A percentile compares a stretch with the other conserved stretches of the same genome.
These are phyloP conservation scores for Cephonodes hylas DNA, from an alignment of 2,888 invertebrate genomes.

Conservation along the genomic window DNA sequence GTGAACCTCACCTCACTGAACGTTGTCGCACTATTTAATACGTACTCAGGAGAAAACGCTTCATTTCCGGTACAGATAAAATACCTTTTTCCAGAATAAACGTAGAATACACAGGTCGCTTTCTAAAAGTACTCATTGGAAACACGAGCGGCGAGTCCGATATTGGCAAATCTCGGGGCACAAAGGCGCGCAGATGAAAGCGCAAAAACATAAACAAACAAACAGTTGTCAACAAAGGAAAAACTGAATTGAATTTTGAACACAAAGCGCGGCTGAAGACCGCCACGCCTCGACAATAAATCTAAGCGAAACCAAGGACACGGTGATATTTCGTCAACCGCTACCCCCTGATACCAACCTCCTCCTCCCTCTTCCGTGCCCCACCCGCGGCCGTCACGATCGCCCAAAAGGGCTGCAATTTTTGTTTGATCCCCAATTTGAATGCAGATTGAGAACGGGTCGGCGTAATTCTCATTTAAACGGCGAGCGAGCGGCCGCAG, in stretches of 20 bases:
- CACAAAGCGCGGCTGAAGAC: slow-evolving; percentile 24
- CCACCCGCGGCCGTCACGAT: background rate
- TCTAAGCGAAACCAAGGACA: slow-evolving; percentile 26
- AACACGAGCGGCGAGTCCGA: background rate
- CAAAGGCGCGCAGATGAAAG: background rate
- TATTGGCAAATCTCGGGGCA: background rate
- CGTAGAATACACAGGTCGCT: background rate
- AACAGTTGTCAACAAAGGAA: slow-evolving; percentile 27
- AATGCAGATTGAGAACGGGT: slow-evolving; percentile 47
- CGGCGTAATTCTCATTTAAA: slow-evolving; percentile 51
- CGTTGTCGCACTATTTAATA: background rate
- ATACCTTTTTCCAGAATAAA: background rate
- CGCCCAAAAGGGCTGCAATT: slow-evolving; percentile 27
- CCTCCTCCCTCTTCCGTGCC: background rate
- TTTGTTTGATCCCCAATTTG: slow-evolving; percentile 60
- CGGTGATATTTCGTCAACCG: slow-evolving; percentile 21
- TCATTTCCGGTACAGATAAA: too few species aligned
- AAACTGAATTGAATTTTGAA: slow-evolving; percentile 33
- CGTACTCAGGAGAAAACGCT: background rate
- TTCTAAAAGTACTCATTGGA: background rate
- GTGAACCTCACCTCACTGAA: background rate
- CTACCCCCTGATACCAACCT: background rate
- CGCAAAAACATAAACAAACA: slow-evolving; percentile 19
- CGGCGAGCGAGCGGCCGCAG: slow-evolving; percentile 31
- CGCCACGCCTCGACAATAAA: slow-evolving; percentile 32